Conservation (phyloP, 2,113 vertebrate species). For the Xiphias gladius region DNA sequence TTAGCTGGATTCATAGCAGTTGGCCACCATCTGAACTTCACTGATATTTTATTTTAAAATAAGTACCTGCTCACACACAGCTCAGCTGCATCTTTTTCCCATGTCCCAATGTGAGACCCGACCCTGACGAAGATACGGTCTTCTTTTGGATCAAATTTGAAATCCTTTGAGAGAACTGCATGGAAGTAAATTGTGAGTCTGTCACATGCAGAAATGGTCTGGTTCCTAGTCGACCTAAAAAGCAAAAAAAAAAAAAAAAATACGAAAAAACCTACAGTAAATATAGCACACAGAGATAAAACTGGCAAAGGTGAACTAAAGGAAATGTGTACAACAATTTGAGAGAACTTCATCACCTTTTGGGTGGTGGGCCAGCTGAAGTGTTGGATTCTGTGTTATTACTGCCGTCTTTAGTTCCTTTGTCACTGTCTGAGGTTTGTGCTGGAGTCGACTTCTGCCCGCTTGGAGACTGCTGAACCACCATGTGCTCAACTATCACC, state of each 20-base stretch:
- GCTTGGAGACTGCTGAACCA: slow-evolving; percentile 36
- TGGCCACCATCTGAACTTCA: not conserved
- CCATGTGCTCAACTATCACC: not conserved
- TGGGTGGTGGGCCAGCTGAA: not conserved
- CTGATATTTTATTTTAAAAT: not conserved
- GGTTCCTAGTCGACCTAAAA: slow-evolving; percentile 58
- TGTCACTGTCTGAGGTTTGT: not conserved
- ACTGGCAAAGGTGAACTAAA: not conserved
- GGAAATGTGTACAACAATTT: not conserved
- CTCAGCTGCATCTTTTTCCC: slow-evolving; percentile 43
- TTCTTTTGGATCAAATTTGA: slow-evolving; percentile 67
- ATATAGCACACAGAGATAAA: not conserved
- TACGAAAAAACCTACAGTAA: not conserved
- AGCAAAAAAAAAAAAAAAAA: not conserved
- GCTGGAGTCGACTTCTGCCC: not conserved
- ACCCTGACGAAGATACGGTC: slow-evolving; percentile 84
- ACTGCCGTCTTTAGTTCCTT: not conserved
- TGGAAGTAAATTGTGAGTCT: slow-evolving; percentile 90
- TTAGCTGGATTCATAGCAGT: not conserved
- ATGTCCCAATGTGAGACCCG: slow-evolving; percentile 43
- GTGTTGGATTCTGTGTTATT: not conserved
- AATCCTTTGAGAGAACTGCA: slow-evolving; percentile 90
- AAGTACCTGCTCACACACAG: slow-evolving; percentile 73
- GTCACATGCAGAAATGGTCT: slow-evolving; percentile 38
- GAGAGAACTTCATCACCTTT: slow-evolving; percentile 51